Evolutionary conservation across 1,140 invertebrate genomes (phyloP), one percentile per base, ranked within the genome.

Genomic region (Artemia franciscana): DNA sequence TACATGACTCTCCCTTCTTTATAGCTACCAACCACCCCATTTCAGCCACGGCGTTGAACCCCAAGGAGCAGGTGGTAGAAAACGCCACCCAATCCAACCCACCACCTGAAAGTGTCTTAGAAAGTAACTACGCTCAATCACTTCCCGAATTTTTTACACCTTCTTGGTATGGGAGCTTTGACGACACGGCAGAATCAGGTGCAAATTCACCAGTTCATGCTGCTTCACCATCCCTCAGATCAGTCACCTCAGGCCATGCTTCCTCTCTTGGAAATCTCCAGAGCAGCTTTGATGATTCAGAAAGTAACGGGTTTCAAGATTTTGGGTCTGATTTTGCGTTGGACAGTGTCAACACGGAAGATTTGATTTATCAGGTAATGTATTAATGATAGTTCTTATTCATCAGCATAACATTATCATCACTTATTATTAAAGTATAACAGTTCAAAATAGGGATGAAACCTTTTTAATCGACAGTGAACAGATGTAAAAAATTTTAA

Each of bases 281-380:
- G 26, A 64, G 63, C 27, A 64, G 63, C 24, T 64, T 64, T 23
- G 63, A 64, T 26, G 63, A 64, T 25, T 64, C 63, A 12, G 63
- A 64, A 24, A 64, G 63, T 57, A 58, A 59, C 60, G 61, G 60
- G 24, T 61, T 64, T 18, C 63, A 61, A 5, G 63, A 64, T 15
- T 64, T 59, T 57, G 58, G 21, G 12, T 18, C 39, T 12, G 3
- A 51, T 1, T 51, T 15, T 51, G 21, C 21, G 12, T 18, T 51
- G 39, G 39, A 3, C 12, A 51, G 21, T 18, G 39, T 51, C 12
- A 51, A 51, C 21, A 3, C 39, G 39, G 39, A 51, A 18, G 39
- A 18, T 15, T 15, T 51, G 39, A 1, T 51, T 15, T 51, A 51
- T 18, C 39, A 51, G 39, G 39, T 51, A 3, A 51, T n/a, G n/a